Conservation (phyloP, 2,888 invertebrate genomes). For the Iphiclides podalirius region DNA sequence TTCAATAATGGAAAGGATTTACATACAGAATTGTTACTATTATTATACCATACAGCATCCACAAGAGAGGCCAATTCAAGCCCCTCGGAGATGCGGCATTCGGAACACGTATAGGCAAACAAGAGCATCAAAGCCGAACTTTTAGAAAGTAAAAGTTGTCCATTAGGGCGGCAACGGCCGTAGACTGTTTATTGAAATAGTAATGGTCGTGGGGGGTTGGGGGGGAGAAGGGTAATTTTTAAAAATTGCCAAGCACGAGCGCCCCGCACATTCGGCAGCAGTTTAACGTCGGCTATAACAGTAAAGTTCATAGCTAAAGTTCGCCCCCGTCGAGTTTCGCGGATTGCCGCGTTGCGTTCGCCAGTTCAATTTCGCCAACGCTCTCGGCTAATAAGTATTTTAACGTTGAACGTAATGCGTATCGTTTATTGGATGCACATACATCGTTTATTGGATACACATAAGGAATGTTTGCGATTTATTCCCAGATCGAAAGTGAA, state of each 20-base stretch:
- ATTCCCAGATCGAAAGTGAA: no score
- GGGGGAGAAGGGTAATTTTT: slow-evolving; percentile 55
- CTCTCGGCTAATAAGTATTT: no score
- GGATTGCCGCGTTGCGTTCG: slow-evolving; percentile 64
- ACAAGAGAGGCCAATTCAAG: slow-evolving; percentile 33
- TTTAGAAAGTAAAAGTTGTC: slow-evolving; percentile 68
- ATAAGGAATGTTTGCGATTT: no score
- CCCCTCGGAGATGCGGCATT: not conserved
- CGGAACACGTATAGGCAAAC: slow-evolving; percentile 22
- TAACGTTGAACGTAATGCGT: not conserved
- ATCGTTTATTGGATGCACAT: no score
- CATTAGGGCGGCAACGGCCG: slow-evolving; percentile 63
- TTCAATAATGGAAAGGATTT: no score
- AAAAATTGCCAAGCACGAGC: slow-evolving; percentile 67
- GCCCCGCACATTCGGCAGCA: slow-evolving; percentile 62
- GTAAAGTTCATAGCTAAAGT: slow-evolving; percentile 74
- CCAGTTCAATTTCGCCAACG: no score
- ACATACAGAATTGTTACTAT: no score
- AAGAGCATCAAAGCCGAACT: slow-evolving; percentile 54
- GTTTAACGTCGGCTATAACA: slow-evolving; percentile 72
- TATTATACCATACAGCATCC: not conserved
- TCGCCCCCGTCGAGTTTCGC: slow-evolving; percentile 60
- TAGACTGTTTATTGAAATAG: slow-evolving; percentile 75
- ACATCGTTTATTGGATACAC: no score
- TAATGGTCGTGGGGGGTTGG: slow-evolving; percentile 45